Evolutionary conservation across 2,113 vertebrate species (phyloP).

Genomic region (Pollimyrus isidori): DNA sequence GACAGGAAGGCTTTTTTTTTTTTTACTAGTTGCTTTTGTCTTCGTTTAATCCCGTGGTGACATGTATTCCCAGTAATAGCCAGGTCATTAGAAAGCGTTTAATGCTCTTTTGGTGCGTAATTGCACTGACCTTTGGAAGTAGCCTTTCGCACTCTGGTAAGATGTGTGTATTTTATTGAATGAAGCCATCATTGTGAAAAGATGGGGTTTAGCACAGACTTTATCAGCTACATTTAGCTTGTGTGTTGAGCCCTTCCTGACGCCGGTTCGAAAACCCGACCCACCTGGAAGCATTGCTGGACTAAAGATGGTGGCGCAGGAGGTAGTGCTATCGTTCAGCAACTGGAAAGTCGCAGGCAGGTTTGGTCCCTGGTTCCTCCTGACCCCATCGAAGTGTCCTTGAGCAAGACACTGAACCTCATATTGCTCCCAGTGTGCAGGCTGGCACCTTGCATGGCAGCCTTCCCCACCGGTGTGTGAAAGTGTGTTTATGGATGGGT

Average conservation of each 20-base stretch:
- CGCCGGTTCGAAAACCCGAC: not conserved
- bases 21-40: not conserved
- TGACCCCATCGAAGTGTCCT: no score
- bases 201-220: not conserved
- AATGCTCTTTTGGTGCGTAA: constrained; percentile 18
- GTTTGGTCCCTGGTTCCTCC: no score
- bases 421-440: no score
- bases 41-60: not conserved
- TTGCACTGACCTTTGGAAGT: constrained; percentile 30
- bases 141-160: not conserved
- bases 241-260: not conserved
- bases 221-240: not conserved
- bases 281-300: not conserved
- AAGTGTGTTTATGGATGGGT: no score
- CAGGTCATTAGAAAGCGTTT: constrained; percentile 20
- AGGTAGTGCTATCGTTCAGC: no score
- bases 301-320: not conserved
- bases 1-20: not conserved
- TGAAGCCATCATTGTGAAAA: not conserved
- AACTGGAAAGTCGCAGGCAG: no score
- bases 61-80: not conserved
- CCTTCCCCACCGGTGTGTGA: no score
- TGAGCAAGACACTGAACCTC: no score
- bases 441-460: no score
- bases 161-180: not conserved